These are phyloP conservation scores for Marcusenius ussheri DNA, from an alignment of 2,113 vertebrate species.

Conservation along the genomic window DNA sequence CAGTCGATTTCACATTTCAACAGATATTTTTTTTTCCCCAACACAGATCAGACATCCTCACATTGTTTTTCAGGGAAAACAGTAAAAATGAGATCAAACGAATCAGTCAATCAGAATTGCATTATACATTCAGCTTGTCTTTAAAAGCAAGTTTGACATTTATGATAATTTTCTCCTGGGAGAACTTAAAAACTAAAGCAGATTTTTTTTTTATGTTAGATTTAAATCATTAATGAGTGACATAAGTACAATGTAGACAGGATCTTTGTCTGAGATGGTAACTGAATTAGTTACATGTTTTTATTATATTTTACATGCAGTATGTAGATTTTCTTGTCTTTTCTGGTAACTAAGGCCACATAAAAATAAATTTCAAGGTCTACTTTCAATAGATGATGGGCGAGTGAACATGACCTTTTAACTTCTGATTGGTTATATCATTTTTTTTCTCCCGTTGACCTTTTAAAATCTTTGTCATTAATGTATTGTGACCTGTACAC, in stretches of 20 bases:
- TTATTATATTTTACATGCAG: background rate
- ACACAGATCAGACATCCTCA: background rate
- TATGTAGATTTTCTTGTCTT: background rate
- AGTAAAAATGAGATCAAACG: background rate
- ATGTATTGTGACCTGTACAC: background rate
- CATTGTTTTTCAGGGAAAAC: background rate
- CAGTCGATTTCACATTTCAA: background rate
- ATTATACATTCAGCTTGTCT: background rate
- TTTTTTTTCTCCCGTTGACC: background rate
- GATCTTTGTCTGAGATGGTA: background rate
- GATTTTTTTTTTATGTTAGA: background rate
- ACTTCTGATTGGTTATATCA: background rate
- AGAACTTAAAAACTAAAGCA: background rate
- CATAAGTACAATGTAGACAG: background rate
- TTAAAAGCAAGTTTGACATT: background rate
- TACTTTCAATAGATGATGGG: background rate
- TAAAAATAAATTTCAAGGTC: background rate
- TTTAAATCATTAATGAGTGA: background rate
- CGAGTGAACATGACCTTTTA: slow-evolving; percentile 1
- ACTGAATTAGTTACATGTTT: background rate
- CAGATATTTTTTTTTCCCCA: background rate
- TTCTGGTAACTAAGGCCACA: background rate
- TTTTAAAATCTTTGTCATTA: slow-evolving; percentile 15
- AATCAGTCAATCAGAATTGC: background rate
- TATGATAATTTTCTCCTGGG: background rate